Evolutionary conservation across 2,888 invertebrate species (phyloP), one percentile per base, ranked within the genome.

Genomic region (Carterocephalus palaemon): DNA sequence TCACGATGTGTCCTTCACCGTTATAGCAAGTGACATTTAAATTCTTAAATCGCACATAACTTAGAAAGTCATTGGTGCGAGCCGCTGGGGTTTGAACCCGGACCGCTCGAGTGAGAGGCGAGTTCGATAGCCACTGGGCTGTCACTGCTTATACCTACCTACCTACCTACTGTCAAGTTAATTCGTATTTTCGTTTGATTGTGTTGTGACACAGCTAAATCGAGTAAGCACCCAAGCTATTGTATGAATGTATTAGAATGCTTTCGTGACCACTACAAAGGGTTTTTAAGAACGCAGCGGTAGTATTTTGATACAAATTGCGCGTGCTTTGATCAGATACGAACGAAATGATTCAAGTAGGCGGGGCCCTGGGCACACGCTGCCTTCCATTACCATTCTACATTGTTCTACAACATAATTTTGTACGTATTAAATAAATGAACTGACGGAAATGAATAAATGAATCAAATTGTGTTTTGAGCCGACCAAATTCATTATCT

Each of bases 251-350:
- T 28, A 33, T 20, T 20, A 34, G 31, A 31, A 31, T 13, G 15
- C 15, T 20, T 42, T 34, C 41, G 41, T 41, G 41, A 41, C 41
- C 33, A 10, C 26, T 13, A 33, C 32, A 41, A 33, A 33, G 19
- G 41, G 24, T 41, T 33, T 28, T 26, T 41, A 26, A 41, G 33
- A 41, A 41, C 33, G 33, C 7, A 41, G 33, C 24, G 33, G 33
- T 20, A 20, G 13, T 33, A 42, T 13, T 36, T 63, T 75, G 69
- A 75, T 75, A 73, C 62, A 68, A 68, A 76, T 72, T 72, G 69
- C 71, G 75, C 74, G 75, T 76, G 76, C 62, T 62, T 57, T 46
- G 52, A 75, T 76, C 76, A 59, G 76, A 76, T 76, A 73, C 13
- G 62, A 48, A 22, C 39, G 42, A 56, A 69, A 70, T 65, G 64